Evolutionary conservation across 2,888 invertebrate genomes (phyloP).

Genomic region (Catocala sponsa): DNA sequence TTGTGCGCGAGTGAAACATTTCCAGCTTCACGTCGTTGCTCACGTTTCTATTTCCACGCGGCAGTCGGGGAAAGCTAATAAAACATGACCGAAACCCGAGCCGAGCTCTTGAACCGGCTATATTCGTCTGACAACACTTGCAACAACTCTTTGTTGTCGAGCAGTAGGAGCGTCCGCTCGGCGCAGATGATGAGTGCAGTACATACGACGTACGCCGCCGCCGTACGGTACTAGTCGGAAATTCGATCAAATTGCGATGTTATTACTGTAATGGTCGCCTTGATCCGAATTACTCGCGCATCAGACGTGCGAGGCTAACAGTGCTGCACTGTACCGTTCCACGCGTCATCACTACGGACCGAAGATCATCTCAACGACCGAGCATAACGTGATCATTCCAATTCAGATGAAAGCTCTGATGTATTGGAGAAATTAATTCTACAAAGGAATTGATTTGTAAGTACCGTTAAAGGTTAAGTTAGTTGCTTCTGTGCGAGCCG

Average conservation of each 20-base stretch:
- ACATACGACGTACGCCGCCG: neutral
- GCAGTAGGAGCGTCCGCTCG: no score
- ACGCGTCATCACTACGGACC: neutral
- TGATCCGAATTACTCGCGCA: slow-evolving; percentile 19
- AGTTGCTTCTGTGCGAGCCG: no score
- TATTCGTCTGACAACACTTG: neutral
- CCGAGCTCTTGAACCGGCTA: neutral
- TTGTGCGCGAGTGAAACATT: neutral
- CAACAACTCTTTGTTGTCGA: neutral
- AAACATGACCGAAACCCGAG: slow-evolving; percentile 5
- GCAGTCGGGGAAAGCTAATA: neutral
- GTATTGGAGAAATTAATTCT: neutral
- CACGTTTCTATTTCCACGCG: slow-evolving; percentile 1
- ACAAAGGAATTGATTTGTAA: neutral
- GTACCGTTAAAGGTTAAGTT: no score
- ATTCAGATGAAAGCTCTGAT: slow-evolving; percentile 3
- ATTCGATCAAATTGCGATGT: slow-evolving; percentile 18
- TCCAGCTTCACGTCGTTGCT: slow-evolving; percentile 1
- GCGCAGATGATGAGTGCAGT: no score
- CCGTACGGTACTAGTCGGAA: neutral
- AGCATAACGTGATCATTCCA: slow-evolving; percentile 6
- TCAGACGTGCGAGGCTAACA: slow-evolving; percentile 2
- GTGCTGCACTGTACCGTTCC: slow-evolving; percentile 15
- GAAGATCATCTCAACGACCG: slow-evolving; percentile 8
- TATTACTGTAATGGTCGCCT: slow-evolving; percentile 16